A percentile compares a stretch with the other conserved stretches of the same genome.
phyloP scores from a whole-genome alignment of 1,140 invertebrate species.

The Drosophila orosa region DNA sequence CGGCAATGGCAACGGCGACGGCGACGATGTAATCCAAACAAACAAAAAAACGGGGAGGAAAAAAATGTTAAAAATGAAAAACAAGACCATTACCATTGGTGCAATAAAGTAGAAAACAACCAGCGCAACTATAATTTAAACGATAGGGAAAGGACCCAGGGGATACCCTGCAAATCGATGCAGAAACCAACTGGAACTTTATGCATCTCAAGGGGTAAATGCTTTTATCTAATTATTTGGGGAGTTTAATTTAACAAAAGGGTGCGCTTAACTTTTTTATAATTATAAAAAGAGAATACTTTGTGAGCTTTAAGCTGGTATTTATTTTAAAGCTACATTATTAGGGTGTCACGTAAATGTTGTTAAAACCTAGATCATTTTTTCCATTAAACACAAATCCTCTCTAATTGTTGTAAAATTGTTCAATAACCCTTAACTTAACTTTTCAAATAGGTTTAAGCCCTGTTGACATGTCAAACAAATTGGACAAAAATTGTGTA shows the following conservation, averaged over 20 bases:
- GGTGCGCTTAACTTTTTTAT: too few relatives aligned
- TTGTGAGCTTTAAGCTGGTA: too few relatives aligned
- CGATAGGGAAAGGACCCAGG: constrained; percentile 25
- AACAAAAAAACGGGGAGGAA: constrained; percentile 27
- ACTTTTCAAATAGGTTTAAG: background rate
- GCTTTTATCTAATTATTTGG: constrained; percentile 1
- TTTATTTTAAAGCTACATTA: background rate
- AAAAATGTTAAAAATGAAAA: constrained; percentile 73
- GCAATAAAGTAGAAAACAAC: constrained; percentile 81
- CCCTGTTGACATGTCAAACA: background rate
- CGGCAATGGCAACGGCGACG: constrained; percentile 17
- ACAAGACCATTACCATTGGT: constrained; percentile 81
- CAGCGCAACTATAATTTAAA: constrained; percentile 35
- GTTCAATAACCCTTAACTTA: background rate
- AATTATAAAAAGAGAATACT: background rate
- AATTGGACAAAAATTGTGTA: background rate
- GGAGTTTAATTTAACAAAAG: background rate
- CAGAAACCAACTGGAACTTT: background rate
- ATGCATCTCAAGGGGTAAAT: background rate
- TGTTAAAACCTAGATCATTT: too few relatives aligned
- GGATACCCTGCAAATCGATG: constrained; percentile 34
- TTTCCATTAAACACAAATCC: background rate
- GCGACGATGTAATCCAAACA: constrained; percentile 70
- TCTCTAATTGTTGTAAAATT: background rate
- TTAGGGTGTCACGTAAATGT: background rate